Base-by-base conservation (phyloP, 1,140 invertebrate species). In the Myzus persicae region DNA sequence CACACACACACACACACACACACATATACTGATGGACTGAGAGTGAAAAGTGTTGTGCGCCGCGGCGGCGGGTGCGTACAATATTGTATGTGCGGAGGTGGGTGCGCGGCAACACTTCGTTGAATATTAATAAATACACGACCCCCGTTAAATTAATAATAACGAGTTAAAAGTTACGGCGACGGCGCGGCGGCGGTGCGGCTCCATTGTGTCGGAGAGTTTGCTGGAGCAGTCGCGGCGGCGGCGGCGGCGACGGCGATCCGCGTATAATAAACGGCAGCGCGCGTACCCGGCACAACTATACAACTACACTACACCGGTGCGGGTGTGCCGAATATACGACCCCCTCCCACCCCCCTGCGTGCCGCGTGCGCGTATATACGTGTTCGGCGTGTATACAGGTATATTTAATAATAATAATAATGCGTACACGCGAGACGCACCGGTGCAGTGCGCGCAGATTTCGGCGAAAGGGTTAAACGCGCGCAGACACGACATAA, bases 121-220 rank as follows among this genome's bases (percentile, higher is more conserved):
- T 26, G 90, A 92, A 92, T 92, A 48, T 92, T 92, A 92, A 92
- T 92, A 92, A 92, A 92, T 76, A 76, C 67, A 40, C 67, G 76
- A n/a, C 67, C 44, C 31, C 90, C 59, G 90, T 82, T 92, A 82
- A 84, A 92, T 92, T 92, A 92, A 82, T 92, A 92, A 92, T 84
- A 84, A 92, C 91, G 91, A 92, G 91, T 92, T 84, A 92, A 92
- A 92, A 92, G 91, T 92, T 76, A 92, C 91, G 76, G 31, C 31
- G 54, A 11, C 54, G 54, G 22, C 54, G 38, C 82, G 38, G 24
- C 82, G 87, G 85, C 44, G 42, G 85, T 38, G 44, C 9, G 46
- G 22, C 89, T 67, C 51, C 46, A 59, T 59, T 59, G 51, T n/a
- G 24, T 76, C 11, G 31, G 18, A 14, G 24, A 90, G 90, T 91